Conservation (phyloP, 1,140 invertebrate species). For the Rhopalosiphum padi region DNA sequence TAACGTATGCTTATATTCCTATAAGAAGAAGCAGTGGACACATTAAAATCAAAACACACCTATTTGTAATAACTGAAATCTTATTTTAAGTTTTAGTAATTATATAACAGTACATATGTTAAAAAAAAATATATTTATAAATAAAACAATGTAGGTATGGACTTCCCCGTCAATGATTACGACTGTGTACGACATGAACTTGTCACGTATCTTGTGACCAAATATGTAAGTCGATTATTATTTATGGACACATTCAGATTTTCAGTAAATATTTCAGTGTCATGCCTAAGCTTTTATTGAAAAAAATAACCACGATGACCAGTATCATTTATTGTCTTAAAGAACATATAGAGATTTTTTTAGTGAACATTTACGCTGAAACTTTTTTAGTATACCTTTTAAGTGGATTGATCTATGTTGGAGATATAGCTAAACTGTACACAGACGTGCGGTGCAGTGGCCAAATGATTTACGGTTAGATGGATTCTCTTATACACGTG, state of each 20-base stretch:
- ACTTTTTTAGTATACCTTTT: slow-evolving; percentile 6
- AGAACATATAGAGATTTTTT: not conserved
- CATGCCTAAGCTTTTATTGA: not conserved
- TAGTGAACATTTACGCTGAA: not conserved
- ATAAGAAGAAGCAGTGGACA: no score
- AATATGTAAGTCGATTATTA: not conserved
- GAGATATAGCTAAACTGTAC: not conserved
- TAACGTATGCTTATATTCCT: no score
- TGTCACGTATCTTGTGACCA: not conserved
- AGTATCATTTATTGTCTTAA: not conserved
- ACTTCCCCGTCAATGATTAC: not conserved
- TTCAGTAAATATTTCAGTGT: not conserved
- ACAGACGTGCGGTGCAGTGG: no score
- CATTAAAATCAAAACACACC: no score
- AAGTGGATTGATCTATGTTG: not conserved
- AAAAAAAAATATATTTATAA: not conserved
- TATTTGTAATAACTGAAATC: not conserved
- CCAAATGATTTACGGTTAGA: slow-evolving; percentile 22
- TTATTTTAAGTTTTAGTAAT: not conserved
- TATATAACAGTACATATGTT: no score
- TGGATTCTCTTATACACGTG: not conserved
- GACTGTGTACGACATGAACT: not conserved
- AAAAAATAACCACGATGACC: not conserved
- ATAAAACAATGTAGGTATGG: not conserved
- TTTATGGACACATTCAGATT: not conserved